Conservation (phyloP, 1,140 invertebrate species). For the Doryteuthis pealeii region DNA sequence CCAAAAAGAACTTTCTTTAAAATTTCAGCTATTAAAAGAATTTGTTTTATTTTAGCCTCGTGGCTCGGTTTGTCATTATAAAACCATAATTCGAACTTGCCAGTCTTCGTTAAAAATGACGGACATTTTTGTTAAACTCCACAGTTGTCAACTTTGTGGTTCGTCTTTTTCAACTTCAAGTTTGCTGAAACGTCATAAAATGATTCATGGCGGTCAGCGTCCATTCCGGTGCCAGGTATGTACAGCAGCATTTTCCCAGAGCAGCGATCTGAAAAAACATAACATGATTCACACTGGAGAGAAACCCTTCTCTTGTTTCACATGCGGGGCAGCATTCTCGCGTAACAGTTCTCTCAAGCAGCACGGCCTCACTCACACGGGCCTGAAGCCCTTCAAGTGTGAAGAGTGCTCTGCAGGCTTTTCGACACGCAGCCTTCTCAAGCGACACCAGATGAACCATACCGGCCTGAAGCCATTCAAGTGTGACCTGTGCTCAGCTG, state of each 20-base stretch:
- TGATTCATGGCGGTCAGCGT: not conserved
- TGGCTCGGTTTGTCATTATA: too few species aligned
- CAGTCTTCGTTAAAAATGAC: not conserved
- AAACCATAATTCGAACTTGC: too few species aligned
- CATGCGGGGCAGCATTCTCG: slow-evolving; percentile 40
- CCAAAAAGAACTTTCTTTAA: too few species aligned
- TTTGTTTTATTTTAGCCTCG: too few species aligned
- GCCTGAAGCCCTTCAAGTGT: slow-evolving; percentile 24
- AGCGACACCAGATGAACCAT: slow-evolving; percentile 50
- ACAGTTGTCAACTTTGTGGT: not conserved
- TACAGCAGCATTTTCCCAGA: not conserved
- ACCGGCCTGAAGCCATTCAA: slow-evolving; percentile 49
- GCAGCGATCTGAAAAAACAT: not conserved
- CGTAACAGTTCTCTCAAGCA: slow-evolving; percentile 6
- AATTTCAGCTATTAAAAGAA: too few species aligned
- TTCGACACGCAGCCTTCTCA: slow-evolving; percentile 27
- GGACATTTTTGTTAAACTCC: not conserved
- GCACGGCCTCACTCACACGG: slow-evolving; percentile 18
- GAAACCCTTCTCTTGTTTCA: slow-evolving; percentile 49
- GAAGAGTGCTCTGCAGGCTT: slow-evolving; percentile 20
- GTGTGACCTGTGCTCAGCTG: slow-evolving; percentile 53
- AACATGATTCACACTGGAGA: slow-evolving; percentile 4
- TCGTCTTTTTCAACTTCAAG: not conserved
- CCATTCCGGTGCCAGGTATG: not conserved
- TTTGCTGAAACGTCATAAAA: not conserved